phyloP scores from a whole-genome alignment of 2,797 vertebrate genomes.

The Paedocypris micromegethes region DNA sequence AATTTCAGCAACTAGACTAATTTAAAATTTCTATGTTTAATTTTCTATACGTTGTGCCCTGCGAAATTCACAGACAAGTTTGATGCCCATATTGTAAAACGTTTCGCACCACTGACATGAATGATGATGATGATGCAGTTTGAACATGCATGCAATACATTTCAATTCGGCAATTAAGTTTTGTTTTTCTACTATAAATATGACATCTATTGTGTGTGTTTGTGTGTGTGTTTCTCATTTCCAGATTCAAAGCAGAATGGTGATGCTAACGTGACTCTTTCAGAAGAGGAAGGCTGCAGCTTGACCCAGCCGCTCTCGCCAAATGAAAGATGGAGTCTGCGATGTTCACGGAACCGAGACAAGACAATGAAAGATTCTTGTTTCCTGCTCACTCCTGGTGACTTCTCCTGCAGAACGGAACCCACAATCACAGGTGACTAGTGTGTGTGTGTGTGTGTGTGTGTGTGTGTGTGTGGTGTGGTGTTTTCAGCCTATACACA shows the following conservation, averaged over 20 bases:
- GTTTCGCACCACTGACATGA: too few species aligned
- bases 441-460: background rate
- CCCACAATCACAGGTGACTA: slow-evolving; percentile 74
- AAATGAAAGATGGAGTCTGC: slow-evolving; percentile 75
- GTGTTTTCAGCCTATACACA: too few species aligned
- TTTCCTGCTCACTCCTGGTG: slow-evolving; percentile 81
- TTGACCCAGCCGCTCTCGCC: slow-evolving; percentile 77
- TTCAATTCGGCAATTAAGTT: too few species aligned
- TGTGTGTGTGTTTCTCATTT: background rate
- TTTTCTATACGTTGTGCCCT: too few species aligned
- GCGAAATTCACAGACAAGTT: too few species aligned
- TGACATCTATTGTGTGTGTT: background rate
- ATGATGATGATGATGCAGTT: too few species aligned
- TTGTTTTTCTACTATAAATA: slow-evolving; percentile 45
- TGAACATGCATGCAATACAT: too few species aligned
- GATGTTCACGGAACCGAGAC: slow-evolving; percentile 75
- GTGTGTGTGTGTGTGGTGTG: too few species aligned
- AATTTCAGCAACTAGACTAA: too few species aligned
- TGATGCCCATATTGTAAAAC: too few species aligned
- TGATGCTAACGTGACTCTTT: slow-evolving; percentile 82
- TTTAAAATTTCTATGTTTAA: too few species aligned
- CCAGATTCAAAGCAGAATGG: slow-evolving; percentile 95
- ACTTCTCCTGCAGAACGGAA: slow-evolving; percentile 76
- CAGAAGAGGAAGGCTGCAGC: slow-evolving; percentile 81
- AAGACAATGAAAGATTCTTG: slow-evolving; percentile 87